Evolutionary conservation across 2,113 vertebrate genomes (phyloP), one percentile per base, ranked within the genome.

Genomic region (Natator depressus): DNA sequence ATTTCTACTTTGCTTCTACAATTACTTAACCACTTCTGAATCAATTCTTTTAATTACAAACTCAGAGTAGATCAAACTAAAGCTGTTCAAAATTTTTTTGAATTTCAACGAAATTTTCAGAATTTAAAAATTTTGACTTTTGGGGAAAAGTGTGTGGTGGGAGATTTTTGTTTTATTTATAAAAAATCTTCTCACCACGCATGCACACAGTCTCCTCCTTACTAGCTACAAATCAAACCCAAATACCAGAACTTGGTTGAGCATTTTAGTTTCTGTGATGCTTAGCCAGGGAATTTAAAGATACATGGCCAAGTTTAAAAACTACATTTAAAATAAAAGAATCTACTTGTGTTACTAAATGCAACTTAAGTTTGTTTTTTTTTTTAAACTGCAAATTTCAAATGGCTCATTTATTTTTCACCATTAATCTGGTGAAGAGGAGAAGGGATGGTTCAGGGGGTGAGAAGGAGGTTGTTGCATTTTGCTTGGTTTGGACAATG

Each of bases 121-220:
- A 75, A 75, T 42, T 42, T 24, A 38, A 38, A 75, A 8, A 42
- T 47, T 88, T 72, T 65, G 14, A 38, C 55, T 62, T 62, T 49
- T 35, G 29, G 10, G 17, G 76, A 8, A 46, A 57, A 24, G 14
- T 25, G 11, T 35, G 17, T 62, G 75, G 24, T 62, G 59, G 31
- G 10, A 88, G 11, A 46, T 4, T 29, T 22, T 84, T 25, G 5
- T 42, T 38, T 24, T 35, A 25, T 46, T 25, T 16, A 20, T n/a
- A 69, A 69, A 69, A 69, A 8, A 17, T 10, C 31, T 17, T 16
- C 35, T 4, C 31, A 16, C 16, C 4, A 5, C 7, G 7, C 62
- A 2, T 5, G 1, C 31, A 19, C 35, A 69, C 31, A 14, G 17
- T 2, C 11, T 8, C 31, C 6, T 22, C 19, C 19, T 42, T 50